phyloP scores from a whole-genome alignment of 2,797 vertebrate genomes.

The Danio jaintianensis region DNA sequence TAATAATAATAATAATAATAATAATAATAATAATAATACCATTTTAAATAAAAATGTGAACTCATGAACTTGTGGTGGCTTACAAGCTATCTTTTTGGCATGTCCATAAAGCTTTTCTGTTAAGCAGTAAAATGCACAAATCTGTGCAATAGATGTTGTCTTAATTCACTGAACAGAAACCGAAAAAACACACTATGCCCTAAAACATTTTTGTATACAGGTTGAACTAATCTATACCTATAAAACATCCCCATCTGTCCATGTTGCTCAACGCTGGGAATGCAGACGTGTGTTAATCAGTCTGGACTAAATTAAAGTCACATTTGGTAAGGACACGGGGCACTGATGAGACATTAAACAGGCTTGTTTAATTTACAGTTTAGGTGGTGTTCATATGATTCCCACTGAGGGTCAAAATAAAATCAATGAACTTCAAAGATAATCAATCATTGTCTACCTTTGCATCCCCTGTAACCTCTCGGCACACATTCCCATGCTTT shows the following conservation, averaged over 20 bases:
- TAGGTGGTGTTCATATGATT: no score
- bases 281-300: neutral
- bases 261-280: neutral
- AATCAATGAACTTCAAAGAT: conserved; percentile 10
- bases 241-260: neutral
- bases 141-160: neutral
- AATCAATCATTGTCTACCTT: neutral
- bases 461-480: neutral
- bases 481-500: neutral
- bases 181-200: neutral
- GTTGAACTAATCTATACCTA: neutral
- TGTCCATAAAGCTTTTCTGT: no score
- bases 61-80: no score
- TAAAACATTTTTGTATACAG: neutral
- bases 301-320: neutral
- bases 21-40: no score
- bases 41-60: no score
- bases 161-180: neutral
- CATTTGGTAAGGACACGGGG: neutral
- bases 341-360: neutral
- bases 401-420: neutral
- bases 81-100: no score
- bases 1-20: no score
- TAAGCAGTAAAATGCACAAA: neutral
- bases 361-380: neutral